phyloP scores from a whole-genome alignment of 1,140 invertebrate genomes.

The Penaeus vannamei region DNA sequence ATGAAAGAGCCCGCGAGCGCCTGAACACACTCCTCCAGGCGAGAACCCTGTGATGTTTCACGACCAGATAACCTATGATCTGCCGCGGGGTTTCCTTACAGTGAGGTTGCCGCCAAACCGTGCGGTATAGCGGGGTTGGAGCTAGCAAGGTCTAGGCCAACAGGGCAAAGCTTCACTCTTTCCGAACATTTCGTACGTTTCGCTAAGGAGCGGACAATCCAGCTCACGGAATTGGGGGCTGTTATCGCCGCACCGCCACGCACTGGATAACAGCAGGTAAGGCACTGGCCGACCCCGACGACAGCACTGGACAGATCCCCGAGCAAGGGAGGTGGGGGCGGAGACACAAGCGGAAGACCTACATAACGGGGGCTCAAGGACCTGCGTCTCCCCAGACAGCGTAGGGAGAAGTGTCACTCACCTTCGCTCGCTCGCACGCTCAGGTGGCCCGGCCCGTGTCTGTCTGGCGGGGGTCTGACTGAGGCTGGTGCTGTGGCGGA shows the following conservation, averaged over 20 bases:
- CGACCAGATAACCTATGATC: slow-evolving; percentile 30
- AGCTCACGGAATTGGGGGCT: no score
- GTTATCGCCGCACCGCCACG: no score
- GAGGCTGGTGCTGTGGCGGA: slow-evolving; percentile 36
- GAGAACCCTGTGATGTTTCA: slow-evolving; percentile 7
- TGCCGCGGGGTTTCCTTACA: slow-evolving; percentile 45
- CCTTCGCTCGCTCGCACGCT: slow-evolving; percentile 59
- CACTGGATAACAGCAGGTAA: slow-evolving; percentile 29
- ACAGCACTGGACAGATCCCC: slow-evolving; percentile 40
- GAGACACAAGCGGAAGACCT: slow-evolving; percentile 54
- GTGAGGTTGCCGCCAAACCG: slow-evolving; percentile 51
- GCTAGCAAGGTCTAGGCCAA: slow-evolving; percentile 63
- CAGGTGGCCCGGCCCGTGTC: slow-evolving; percentile 60
- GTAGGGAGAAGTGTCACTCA: slow-evolving; percentile 61
- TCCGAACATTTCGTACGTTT: slow-evolving; percentile 48
- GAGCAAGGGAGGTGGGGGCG: slow-evolving; percentile 27
- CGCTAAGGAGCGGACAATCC: slow-evolving; percentile 43
- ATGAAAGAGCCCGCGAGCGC: not conserved
- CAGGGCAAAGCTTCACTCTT: slow-evolving; percentile 54
- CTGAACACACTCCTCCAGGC: not conserved
- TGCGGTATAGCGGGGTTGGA: slow-evolving; percentile 57
- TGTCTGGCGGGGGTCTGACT: slow-evolving; percentile 63
- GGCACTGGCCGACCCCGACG: not conserved
- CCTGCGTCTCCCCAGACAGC: slow-evolving; percentile 57
- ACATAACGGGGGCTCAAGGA: slow-evolving; percentile 63